Conservation (phyloP, 2,888 invertebrate species). For the Hirtodrosophila histrioides region DNA sequence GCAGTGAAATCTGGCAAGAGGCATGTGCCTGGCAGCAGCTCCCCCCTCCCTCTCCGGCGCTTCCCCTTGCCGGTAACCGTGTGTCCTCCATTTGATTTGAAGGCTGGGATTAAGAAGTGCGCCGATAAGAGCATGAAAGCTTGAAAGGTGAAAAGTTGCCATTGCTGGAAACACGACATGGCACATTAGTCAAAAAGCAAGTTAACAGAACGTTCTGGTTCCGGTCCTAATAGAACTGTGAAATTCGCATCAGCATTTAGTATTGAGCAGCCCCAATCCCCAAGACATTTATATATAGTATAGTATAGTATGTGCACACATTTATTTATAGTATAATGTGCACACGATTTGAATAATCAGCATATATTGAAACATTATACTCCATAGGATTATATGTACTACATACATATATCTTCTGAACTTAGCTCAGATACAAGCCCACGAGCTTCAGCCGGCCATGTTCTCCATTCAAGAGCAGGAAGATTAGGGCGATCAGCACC, state of each 20-base stretch:
- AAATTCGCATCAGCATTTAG: too few species aligned
- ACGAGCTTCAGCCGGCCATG: neutral
- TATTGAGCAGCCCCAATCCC: too few species aligned
- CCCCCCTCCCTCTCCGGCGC: neutral
- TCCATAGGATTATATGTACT: too few species aligned
- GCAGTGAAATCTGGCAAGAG: constrained; percentile 35
- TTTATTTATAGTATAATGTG: neutral
- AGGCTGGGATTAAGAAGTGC: constrained; percentile 46
- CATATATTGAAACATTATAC: too few species aligned
- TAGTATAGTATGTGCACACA: neutral
- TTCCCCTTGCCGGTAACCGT: neutral
- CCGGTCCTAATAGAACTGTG: neutral
- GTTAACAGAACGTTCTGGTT: constrained; percentile 9
- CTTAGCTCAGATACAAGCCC: constrained; percentile 2
- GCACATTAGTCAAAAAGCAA: constrained; percentile 53
- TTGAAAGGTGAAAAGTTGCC: constrained; percentile 39
- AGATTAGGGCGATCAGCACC: neutral
- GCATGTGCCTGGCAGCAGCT: constrained; percentile 32
- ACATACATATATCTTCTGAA: too few species aligned
- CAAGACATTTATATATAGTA: too few species aligned
- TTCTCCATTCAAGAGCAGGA: neutral
- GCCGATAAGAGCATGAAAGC: constrained; percentile 37
- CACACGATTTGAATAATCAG: too few species aligned
- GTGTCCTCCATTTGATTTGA: constrained; percentile 48
- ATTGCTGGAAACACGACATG: constrained; percentile 32